Percentiles rank a stretch among this genome's conserved stretches.
phyloP scores from a whole-genome alignment of 1,140 invertebrate genomes.

The Drosophila cardini region DNA sequence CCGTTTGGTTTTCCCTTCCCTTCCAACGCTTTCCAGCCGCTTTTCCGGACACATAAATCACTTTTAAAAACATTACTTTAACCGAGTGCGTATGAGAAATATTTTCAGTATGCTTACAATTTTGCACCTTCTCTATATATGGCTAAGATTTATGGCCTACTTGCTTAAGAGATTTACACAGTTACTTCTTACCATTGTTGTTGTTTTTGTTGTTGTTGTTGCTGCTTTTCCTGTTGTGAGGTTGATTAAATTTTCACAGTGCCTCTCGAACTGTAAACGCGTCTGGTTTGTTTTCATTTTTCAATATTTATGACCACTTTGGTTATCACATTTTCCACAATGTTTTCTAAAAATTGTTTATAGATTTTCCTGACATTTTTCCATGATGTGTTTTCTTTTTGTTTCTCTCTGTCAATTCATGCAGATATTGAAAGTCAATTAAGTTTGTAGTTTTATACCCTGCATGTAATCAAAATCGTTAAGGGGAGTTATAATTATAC shows the following conservation, averaged over 20 bases:
- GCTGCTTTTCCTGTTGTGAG: slow-evolving; percentile 4
- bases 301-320: slow-evolving; percentile 39
- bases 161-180: slow-evolving; percentile 46
- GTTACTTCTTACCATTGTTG: slow-evolving; percentile 1
- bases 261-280: neutral
- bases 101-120: slow-evolving; percentile 66
- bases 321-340: neutral
- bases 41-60: slow-evolving; percentile 65
- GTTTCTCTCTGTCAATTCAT: slow-evolving; percentile 3
- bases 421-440: slow-evolving; percentile 67
- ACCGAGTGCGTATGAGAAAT: slow-evolving; percentile 65
- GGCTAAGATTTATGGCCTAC: slow-evolving; percentile 63
- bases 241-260: slow-evolving; percentile 62
- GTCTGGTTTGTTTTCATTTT: slow-evolving; percentile 14
- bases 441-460: slow-evolving; percentile 33
- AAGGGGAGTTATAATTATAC: neutral
- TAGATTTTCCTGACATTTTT: slow-evolving; percentile 21
- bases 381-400: slow-evolving; percentile 10
- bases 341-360: neutral
- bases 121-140: slow-evolving; percentile 63
- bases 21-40: neutral
- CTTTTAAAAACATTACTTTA: slow-evolving; percentile 74
- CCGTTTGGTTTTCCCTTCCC: slow-evolving; percentile 13
- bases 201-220: slow-evolving; percentile 7
- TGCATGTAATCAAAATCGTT: neutral